Percentiles rank a stretch among this genome's conserved stretches.
Evolutionary conservation across 2,113 vertebrate species (phyloP).

Genomic region (Callaeas wilsoni): DNA sequence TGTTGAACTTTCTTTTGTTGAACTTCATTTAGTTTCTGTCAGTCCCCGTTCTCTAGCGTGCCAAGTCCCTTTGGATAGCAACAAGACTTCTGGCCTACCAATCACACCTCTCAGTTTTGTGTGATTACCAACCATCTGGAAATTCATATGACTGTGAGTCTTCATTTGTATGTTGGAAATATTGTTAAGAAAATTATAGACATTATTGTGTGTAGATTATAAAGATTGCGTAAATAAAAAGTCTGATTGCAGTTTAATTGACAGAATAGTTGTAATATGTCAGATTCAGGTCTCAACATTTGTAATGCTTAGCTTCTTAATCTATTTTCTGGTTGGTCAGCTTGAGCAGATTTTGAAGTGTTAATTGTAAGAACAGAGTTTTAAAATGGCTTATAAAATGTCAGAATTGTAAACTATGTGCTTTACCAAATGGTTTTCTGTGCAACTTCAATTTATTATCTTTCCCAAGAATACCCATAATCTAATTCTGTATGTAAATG

Average conservation of each 20-base stretch:
- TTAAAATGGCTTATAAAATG: not conserved
- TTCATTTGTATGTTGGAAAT: not conserved
- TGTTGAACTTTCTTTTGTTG: not conserved
- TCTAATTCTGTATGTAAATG: not conserved
- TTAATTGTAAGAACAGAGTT: not conserved
- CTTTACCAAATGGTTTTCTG: not conserved
- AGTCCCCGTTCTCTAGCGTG: not conserved
- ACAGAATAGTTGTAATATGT: not conserved
- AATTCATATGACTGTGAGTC: not conserved
- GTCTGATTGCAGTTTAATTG: not conserved
- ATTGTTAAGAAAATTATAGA: not conserved
- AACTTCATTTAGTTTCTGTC: not conserved
- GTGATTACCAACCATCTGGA: not conserved
- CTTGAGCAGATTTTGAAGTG: not conserved
- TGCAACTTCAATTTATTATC: not conserved
- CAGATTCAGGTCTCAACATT: not conserved
- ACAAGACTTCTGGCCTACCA: no score
- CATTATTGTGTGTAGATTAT: not conserved
- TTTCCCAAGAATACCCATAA: not conserved
- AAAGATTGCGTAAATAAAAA: not conserved
- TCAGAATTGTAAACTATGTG: not conserved
- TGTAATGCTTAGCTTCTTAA: not conserved
- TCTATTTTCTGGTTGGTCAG: not conserved
- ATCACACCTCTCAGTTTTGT: not conserved
- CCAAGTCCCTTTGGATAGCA: not conserved